Percentiles rank a stretch among this genome's conserved stretches.
Conservation (phyloP, 2,113 vertebrate species). For the Meleagris gallopavo region DNA sequence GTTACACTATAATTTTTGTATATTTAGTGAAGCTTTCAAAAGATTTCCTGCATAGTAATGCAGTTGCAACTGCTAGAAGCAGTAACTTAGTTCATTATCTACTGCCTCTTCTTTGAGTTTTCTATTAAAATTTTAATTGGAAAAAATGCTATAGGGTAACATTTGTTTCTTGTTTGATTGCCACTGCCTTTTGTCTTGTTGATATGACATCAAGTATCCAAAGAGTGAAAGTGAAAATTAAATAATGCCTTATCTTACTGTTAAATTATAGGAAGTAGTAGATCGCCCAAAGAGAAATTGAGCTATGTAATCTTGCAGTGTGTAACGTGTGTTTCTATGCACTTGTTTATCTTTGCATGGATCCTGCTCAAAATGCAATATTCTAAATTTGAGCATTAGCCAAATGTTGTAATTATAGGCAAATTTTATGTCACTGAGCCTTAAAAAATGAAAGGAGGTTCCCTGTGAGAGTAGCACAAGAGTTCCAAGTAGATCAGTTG, state of each 20-base stretch:
- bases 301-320: not conserved
- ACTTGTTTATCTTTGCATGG: not conserved
- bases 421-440: not conserved
- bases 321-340: accelerated
- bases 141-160: not conserved
- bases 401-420: not conserved
- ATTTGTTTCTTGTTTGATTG: not conserved
- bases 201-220: not conserved
- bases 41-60: not conserved
- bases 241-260: not conserved
- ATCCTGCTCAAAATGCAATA: not conserved
- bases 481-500: not conserved
- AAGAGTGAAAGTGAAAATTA: not conserved
- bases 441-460: not conserved
- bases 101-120: not conserved
- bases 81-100: not conserved
- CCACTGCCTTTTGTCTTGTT: not conserved
- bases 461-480: not conserved
- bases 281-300: not conserved
- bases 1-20: not conserved
- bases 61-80: not conserved
- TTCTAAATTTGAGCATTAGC: not conserved
- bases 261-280: not conserved
- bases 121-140: not conserved
- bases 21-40: not conserved